Percentiles rank a stretch among this genome's conserved stretches.
These are phyloP conservation scores for Drosophila merina DNA, from an alignment of 2,888 invertebrate genomes.

Conservation along the genomic window DNA sequence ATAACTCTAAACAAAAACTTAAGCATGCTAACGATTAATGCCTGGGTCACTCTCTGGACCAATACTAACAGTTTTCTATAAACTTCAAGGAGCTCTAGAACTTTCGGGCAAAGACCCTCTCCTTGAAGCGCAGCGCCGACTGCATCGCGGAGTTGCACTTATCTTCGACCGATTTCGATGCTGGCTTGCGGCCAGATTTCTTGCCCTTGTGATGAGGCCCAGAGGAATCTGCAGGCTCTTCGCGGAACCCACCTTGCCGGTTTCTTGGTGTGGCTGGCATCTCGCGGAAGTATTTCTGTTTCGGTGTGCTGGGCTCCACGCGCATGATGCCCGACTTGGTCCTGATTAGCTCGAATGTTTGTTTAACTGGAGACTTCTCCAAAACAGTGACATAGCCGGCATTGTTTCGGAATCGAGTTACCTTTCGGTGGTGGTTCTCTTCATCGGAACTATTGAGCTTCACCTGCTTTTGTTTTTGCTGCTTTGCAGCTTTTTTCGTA, in stretches of 20 bases:
- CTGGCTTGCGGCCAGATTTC: background rate
- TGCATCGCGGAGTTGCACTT: conserved; percentile 46
- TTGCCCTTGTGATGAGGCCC: background rate
- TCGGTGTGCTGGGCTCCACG: conserved; percentile 78
- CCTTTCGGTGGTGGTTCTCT: conserved; percentile 41
- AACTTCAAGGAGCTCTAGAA: conserved; percentile 1
- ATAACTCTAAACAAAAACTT: conserved; percentile 1
- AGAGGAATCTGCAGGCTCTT: conserved; percentile 5
- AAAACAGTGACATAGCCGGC: conserved; percentile 63
- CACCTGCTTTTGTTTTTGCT: background rate
- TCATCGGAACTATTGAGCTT: conserved; percentile 58
- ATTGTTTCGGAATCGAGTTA: conserved; percentile 50
- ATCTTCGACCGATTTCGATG: background rate
- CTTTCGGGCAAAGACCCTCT: conserved; percentile 39
- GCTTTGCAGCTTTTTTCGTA: conserved; percentile 1
- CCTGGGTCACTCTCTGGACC: conserved; percentile 1
- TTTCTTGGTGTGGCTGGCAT: conserved; percentile 65
- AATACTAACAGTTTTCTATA: conserved; percentile 4
- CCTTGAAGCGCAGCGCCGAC: conserved; percentile 60
- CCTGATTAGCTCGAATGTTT: conserved; percentile 51
- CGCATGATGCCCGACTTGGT: conserved; percentile 75
- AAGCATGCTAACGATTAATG: background rate
- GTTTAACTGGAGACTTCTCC: background rate
- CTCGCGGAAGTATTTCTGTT: conserved; percentile 69
- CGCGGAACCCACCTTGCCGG: conserved; percentile 38